Evolutionary conservation across 2,797 vertebrate genomes (phyloP).

Genomic region (Thaleichthys pacificus): DNA sequence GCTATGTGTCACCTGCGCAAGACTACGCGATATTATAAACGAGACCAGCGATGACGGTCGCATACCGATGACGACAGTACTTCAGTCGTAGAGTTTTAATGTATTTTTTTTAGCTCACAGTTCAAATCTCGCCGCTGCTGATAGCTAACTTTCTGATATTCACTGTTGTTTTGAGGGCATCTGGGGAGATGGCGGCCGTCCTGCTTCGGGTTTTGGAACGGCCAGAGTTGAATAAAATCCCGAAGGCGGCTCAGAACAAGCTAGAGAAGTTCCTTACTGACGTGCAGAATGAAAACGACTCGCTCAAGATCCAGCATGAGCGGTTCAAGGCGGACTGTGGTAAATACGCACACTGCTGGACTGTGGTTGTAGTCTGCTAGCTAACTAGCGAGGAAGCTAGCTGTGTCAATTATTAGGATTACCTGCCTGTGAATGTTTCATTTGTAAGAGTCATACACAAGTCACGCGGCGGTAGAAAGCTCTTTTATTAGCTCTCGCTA

Average conservation of each 20-base stretch:
- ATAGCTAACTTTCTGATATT: neutral
- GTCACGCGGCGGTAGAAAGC: too few relatives aligned
- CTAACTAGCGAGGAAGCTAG: neutral
- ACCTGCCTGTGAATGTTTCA: neutral
- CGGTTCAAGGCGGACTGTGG: conserved; percentile 89
- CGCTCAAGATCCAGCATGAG: conserved; percentile 83
- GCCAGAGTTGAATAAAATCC: conserved; percentile 86
- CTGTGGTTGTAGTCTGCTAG: neutral
- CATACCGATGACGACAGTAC: neutral
- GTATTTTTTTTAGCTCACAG: neutral
- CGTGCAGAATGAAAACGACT: conserved; percentile 86
- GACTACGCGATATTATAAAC: neutral
- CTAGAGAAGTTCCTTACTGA: conserved; percentile 88
- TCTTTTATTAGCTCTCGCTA: too few relatives aligned
- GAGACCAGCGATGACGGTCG: conserved; percentile 5
- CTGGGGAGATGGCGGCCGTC: conserved; percentile 83
- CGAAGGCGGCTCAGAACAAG: conserved; percentile 87
- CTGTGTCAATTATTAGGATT: neutral
- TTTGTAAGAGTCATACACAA: neutral
- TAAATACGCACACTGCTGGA: conserved; percentile 54
- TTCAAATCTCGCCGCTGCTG: neutral
- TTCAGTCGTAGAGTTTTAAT: neutral
- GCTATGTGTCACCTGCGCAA: neutral
- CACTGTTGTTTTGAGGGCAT: neutral
- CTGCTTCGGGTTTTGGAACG: conserved; percentile 88